Evolutionary conservation across 2,797 vertebrate species (phyloP).

Genomic region (Esox masquinongy): DNA sequence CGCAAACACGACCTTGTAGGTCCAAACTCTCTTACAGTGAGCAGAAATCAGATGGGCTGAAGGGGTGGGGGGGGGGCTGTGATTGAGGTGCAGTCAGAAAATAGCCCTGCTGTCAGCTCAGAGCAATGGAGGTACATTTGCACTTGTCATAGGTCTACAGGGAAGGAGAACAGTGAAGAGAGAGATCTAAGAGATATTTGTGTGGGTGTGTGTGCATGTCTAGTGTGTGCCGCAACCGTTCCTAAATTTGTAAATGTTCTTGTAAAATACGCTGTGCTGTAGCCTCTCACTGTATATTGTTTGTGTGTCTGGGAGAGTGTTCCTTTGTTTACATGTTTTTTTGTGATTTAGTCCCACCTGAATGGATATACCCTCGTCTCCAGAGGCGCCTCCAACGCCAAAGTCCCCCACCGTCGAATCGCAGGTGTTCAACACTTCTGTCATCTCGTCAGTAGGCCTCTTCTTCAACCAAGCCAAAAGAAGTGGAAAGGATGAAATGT

Average conservation of each 20-base stretch:
- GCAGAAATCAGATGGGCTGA: conserved; percentile 32
- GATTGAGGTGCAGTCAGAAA: conserved; percentile 30
- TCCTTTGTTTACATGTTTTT: background rate
- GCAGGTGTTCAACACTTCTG: conserved; percentile 79
- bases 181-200: conserved; percentile 15
- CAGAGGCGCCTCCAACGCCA: conserved; percentile 66
- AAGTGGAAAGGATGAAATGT: background rate
- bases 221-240: background rate
- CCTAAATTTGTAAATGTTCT: background rate
- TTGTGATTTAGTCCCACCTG: conserved; percentile 67
- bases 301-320: background rate
- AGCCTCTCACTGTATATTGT: background rate
- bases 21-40: background rate
- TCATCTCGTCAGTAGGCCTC: conserved; percentile 66
- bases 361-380: conserved; percentile 69
- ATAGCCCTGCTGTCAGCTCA: conserved; percentile 24
- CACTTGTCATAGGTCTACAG: conserved; percentile 23
- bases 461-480: background rate
- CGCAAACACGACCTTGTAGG: too few relatives aligned
- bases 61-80: conserved; percentile 11
- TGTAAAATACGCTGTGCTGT: background rate
- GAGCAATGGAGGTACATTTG: conserved; percentile 27
- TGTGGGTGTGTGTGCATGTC: background rate
- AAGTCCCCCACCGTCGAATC: conserved; percentile 74
- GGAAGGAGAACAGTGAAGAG: conserved; percentile 7